These are phyloP conservation scores for Lycorma delicatula DNA, from an alignment of 1,140 invertebrate species.

Conservation along the genomic window DNA sequence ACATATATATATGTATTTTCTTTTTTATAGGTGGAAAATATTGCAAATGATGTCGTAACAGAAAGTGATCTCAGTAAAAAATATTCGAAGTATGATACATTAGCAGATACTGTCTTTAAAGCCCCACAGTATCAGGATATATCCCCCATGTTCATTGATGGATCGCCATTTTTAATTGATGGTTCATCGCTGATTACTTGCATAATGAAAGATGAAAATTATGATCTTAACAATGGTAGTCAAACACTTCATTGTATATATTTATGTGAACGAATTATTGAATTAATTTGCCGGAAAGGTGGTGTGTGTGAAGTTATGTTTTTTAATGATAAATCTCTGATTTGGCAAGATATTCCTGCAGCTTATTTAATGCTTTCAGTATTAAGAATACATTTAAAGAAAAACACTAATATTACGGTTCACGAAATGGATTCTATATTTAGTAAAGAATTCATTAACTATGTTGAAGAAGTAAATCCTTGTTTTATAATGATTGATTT, in stretches of 20 bases:
- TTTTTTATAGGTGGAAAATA: too few species aligned
- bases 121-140: constrained; percentile 19
- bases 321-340: background rate
- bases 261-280: constrained; percentile 12
- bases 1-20: too few species aligned
- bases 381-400: constrained; percentile 10
- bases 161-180: constrained; percentile 14
- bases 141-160: constrained; percentile 8
- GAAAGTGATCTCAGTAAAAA: too few species aligned
- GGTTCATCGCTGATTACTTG: constrained; percentile 6
- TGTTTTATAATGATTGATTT: constrained; percentile 13
- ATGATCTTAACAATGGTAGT: constrained; percentile 1
- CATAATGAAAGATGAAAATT: constrained; percentile 9
- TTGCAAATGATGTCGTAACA: too few species aligned
- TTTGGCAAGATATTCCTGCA: constrained; percentile 8
- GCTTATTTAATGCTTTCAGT: background rate
- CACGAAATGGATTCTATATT: constrained; percentile 4
- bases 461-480: constrained; percentile 2
- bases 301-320: constrained; percentile 2
- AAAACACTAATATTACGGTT: constrained; percentile 8
- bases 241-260: constrained; percentile 17
- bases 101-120: too few species aligned
- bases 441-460: background rate
- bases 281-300: constrained; percentile 9
- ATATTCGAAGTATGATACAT: too few species aligned